Conservation (phyloP, 2,888 invertebrate genomes). For the Pachycephus smyrnensis region DNA sequence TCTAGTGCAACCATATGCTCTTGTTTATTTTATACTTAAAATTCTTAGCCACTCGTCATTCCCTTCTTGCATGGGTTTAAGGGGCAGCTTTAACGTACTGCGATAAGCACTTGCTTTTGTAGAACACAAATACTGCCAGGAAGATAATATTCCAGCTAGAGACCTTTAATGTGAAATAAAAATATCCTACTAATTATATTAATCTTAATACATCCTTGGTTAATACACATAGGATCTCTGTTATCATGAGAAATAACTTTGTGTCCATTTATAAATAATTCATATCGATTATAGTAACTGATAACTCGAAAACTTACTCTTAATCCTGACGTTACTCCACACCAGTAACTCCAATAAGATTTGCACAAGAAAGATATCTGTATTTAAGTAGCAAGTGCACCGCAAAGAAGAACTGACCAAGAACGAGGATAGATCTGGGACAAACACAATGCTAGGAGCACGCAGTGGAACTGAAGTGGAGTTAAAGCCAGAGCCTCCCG, state of each 20-base stretch:
- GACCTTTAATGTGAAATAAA: background rate
- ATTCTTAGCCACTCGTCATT: background rate
- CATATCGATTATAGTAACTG: background rate
- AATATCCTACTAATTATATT: background rate
- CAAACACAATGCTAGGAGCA: conserved; percentile 40
- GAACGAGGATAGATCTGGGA: conserved; percentile 29
- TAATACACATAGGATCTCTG: background rate
- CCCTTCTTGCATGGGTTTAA: background rate
- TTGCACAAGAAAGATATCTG: background rate
- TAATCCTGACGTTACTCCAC: background rate
- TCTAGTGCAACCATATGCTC: background rate
- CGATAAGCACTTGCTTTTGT: background rate
- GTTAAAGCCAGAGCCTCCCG: conserved; percentile 42
- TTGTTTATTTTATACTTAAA: background rate
- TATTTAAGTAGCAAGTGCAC: background rate
- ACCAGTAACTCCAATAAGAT: background rate
- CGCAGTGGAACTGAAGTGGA: conserved; percentile 42
- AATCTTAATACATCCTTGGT: background rate
- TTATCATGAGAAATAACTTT: background rate
- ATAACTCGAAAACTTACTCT: background rate
- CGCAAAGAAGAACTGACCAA: background rate
- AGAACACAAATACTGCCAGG: background rate
- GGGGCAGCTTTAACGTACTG: background rate
- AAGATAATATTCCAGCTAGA: background rate
- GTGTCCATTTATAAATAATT: background rate